phyloP scores from a whole-genome alignment of 2,888 invertebrate genomes.

The Parnassius apollo region DNA sequence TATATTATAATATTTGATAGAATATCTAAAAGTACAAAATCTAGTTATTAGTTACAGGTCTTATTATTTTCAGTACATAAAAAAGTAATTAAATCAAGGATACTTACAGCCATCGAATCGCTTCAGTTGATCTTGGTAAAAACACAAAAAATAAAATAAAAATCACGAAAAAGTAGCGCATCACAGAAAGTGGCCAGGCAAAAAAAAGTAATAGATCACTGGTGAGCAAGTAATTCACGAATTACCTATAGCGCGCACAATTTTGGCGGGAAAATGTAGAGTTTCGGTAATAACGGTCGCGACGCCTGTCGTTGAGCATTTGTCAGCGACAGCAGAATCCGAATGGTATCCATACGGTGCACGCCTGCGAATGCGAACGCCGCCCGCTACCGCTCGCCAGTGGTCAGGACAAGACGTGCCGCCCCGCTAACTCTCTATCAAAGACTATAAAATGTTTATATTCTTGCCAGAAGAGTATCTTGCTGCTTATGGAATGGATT shows the following conservation, averaged over 20 bases:
- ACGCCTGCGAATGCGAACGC: constrained; percentile 35
- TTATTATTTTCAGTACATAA: not conserved
- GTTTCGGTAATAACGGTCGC: constrained; percentile 35
- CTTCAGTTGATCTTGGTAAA: constrained; percentile 65
- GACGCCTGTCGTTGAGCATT: constrained; percentile 43
- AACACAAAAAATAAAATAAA: constrained; percentile 75
- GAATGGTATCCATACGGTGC: constrained; percentile 46
- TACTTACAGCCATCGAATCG: constrained; percentile 79
- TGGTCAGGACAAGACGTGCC: constrained; percentile 54
- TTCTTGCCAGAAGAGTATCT: not conserved
- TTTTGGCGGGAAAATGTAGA: constrained; percentile 64
- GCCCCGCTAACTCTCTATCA: constrained; percentile 29
- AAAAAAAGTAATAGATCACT: constrained; percentile 19
- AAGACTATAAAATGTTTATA: constrained; percentile 14
- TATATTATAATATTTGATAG: too few relatives aligned
- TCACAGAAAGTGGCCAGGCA: constrained; percentile 49
- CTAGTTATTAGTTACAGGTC: too few relatives aligned
- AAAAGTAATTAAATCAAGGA: constrained; percentile 5
- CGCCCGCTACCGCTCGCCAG: constrained; percentile 48
- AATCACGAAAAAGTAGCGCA: constrained; percentile 70
- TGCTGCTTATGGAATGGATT: not conserved
- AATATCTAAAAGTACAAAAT: too few relatives aligned
- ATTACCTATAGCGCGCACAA: constrained; percentile 41
- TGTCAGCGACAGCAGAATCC: constrained; percentile 58
- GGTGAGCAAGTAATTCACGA: constrained; percentile 30